Conservation (phyloP, 2,797 vertebrate species). For the Rhinichthys osculus region DNA sequence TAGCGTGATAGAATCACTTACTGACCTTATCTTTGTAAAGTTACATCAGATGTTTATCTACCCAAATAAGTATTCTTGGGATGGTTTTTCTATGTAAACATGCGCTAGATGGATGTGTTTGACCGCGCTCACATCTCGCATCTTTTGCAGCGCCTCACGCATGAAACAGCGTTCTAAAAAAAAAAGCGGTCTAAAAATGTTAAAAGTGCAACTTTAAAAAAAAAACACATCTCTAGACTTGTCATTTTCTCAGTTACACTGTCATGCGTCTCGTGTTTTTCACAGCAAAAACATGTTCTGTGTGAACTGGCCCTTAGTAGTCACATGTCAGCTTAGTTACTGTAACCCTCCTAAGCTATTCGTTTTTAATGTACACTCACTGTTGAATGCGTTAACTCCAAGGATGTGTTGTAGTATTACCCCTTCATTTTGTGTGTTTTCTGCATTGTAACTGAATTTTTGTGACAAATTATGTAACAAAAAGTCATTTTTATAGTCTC, state of each 20-base stretch:
- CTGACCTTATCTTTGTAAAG: background rate
- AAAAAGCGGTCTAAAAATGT: background rate
- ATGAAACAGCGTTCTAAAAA: background rate
- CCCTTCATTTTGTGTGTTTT: too few relatives aligned
- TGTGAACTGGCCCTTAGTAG: background rate
- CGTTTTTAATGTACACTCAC: too few relatives aligned
- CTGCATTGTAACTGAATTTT: too few relatives aligned
- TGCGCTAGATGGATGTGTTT: background rate
- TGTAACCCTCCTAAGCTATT: too few relatives aligned
- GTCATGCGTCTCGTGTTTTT: background rate
- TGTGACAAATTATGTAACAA: too few relatives aligned
- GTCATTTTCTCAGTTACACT: background rate
- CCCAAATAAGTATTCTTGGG: background rate
- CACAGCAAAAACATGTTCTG: background rate
- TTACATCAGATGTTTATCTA: background rate
- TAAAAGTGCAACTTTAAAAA: too few relatives aligned
- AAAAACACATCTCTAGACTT: background rate
- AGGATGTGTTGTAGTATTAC: too few relatives aligned
- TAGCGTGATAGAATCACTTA: background rate
- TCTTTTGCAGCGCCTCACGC: background rate
- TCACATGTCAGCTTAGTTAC: background rate
- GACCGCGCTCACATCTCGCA: background rate
- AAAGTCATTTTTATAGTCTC: too few relatives aligned
- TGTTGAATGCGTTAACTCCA: too few relatives aligned
- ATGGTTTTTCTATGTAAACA: background rate